Conservation (phyloP, 2,888 invertebrate genomes). For the Odontothrips loti region DNA sequence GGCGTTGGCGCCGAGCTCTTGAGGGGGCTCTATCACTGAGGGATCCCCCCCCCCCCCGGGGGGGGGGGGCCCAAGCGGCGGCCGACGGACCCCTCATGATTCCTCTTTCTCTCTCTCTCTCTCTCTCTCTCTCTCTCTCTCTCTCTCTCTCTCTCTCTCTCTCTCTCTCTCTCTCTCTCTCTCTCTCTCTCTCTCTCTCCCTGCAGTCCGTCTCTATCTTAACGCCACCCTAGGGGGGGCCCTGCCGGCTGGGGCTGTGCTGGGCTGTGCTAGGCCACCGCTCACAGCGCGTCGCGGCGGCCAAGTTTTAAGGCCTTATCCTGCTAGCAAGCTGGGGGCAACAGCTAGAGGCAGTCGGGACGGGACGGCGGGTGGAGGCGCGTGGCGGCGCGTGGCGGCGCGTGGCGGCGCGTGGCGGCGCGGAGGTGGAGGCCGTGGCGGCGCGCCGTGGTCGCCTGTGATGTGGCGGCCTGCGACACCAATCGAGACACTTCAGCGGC, state of each 20-base stretch:
- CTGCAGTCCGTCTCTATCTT: background rate
- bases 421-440: background rate
- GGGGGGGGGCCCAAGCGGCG: background rate
- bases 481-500: too few relatives aligned
- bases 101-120: background rate
- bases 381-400: background rate
- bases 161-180: slow-evolving; percentile 1
- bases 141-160: slow-evolving; percentile 5
- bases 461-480: background rate
- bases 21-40: too few relatives aligned
- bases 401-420: background rate
- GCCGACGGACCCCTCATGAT: background rate
- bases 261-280: background rate
- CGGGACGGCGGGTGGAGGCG: background rate
- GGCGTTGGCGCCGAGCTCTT: background rate
- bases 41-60: too few relatives aligned
- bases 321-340: too few relatives aligned
- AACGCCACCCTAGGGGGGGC: background rate
- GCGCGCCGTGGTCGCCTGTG: background rate
- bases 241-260: background rate
- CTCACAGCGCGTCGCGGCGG: too few relatives aligned
- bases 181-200: background rate
- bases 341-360: background rate
- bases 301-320: too few relatives aligned
- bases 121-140: slow-evolving; percentile 1